Base-by-base conservation (phyloP, 2,888 invertebrate species). In the Stramonita haemastoma region DNA sequence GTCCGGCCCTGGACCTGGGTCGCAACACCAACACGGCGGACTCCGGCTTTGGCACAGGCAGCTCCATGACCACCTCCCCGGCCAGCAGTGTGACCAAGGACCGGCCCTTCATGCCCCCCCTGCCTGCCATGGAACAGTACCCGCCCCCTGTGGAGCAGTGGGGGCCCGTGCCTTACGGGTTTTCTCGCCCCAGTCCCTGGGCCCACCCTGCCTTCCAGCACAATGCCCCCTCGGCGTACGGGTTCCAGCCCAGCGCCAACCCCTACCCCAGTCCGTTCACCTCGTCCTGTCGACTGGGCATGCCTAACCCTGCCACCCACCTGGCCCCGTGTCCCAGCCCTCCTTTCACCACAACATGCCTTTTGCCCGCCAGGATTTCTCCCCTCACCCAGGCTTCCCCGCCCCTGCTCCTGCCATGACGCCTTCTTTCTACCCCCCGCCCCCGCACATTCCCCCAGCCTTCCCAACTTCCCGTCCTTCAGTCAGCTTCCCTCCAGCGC, bases 361-460 rank as follows among this genome's bases (percentile, higher is more conserved):
- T 88, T 91, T 90, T 83, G 70, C 92, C 0, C 84, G 83, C 34
- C 89, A 85, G 13, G 91, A 90, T 70, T 89, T 91, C 46, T 56
- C 91, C 29, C 36, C 88, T 87, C 92, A 36, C 90, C 90, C 87
- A 90, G 91, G 90, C 87, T 92, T 90, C 84, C 91, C 46, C 70
- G 81, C 90, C 89, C 70, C 93, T 81, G 26, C 91, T 56, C 88
- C 92, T 1, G 60, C 91, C 56, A 84, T 90, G 90, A 85, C 90
- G 34, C 88, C 90, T 46, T 89, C 89, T 66, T 87, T 92, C 88
- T 90, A 91, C 89, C 90, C 90, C 56, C 91, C 92, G 70, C 91
- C 92, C 36, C 91, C 92, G 77, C 90, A 91, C 89, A 90, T 90
- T 70, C 91, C 92, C 84, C 92, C 85, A 91, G 92, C 87, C 92